Base-by-base conservation (phyloP, 2,888 invertebrate genomes). In the Lasioglossum leucozonium region DNA sequence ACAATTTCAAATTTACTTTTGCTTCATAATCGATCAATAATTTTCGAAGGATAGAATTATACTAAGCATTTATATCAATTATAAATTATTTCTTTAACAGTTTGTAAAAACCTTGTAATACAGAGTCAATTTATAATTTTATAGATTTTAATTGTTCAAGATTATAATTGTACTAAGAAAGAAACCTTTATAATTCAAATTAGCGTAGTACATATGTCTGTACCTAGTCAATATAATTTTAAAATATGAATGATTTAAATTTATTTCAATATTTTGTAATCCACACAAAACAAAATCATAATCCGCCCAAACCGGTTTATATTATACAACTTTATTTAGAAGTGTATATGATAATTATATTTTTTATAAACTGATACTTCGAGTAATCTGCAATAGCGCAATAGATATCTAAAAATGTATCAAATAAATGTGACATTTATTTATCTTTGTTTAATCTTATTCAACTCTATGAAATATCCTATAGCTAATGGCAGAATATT, bases 81-180 rank as follows among this genome's bases (percentile, higher is more conserved):
- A 74, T 62, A 77, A 78, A 75, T 67, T 77, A 40, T 77, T 80
- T 78, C 65, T 84, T 79, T 65, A 67, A 79, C 69, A 84, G 81
- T 16, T 81, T 86, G 81, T 84, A 74, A 76, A 86, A 77, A 86
- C 87, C 87, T 87, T 84, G 71, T 78, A 86, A 86, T 87, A 87
- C 87, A 87, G 87, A 86, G 84, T 77, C 58, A 83, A 37, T 62
- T 30, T 6, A 4, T 55, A 18, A 55, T 16, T 82, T 40, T 6
- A 77, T 77, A 69, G 10, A 58, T n/a, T 37, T 34, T 3, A 73
- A 18, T 62, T 73, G 42, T 16, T 44, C 44, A 34, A 47, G 16
- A 77, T 34, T 65, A 34, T n/a, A 55, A 37, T 51, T 67, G 11
- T 37, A 34, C 16, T 78, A 18, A 30, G 26, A 65, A 16, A 73